phyloP scores from a whole-genome alignment of 2,113 vertebrate species.

The Poecile atricapillus region DNA sequence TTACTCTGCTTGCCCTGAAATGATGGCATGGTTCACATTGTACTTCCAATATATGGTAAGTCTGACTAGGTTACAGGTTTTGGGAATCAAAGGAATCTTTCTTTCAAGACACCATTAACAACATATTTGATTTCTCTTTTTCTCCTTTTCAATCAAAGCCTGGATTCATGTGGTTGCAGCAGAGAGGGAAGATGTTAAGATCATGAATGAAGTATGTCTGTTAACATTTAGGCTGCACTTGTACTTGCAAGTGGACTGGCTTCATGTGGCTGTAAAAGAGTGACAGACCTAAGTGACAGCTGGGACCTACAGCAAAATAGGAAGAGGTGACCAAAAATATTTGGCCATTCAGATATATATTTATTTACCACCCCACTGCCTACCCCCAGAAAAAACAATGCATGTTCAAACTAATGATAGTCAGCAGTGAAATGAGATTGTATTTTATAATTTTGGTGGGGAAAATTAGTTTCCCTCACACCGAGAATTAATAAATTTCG shows the following conservation, averaged over 20 bases:
- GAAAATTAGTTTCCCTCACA: not conserved
- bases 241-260: not conserved
- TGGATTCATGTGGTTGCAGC: not conserved
- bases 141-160: not conserved
- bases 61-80: not conserved
- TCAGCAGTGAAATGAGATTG: not conserved
- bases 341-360: not conserved
- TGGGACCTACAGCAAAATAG: not conserved
- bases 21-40: not conserved
- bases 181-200: not conserved
- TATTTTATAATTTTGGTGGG: not conserved
- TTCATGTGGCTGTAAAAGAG: not conserved
- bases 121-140: not conserved
- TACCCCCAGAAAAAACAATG: not conserved
- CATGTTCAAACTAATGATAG: not conserved
- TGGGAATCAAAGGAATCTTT: not conserved
- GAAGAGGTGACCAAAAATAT: not conserved
- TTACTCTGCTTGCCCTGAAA: not conserved
- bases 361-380: not conserved
- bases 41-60: not conserved
- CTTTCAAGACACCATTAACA: not conserved
- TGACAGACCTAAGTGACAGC: not conserved
- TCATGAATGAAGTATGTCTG: not conserved
- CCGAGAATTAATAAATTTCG: not conserved
- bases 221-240: not conserved